Conservation (phyloP, 1,140 invertebrate genomes). For the Eupeodes corollae region DNA sequence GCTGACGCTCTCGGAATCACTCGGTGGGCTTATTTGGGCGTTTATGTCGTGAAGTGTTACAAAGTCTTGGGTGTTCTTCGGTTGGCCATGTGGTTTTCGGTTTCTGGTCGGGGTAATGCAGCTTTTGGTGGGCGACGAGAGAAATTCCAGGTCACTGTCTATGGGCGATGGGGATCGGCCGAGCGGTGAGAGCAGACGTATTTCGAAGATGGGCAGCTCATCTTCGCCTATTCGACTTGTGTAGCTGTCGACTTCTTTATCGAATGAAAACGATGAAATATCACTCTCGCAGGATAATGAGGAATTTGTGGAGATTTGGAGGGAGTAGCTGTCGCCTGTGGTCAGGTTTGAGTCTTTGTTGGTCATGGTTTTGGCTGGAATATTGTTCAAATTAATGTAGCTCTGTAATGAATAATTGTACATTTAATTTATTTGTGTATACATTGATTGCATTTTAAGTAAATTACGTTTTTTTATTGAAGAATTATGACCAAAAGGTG, state of each 20-base stretch:
- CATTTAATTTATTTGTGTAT: too few species aligned
- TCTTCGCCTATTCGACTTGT: constrained; percentile 12
- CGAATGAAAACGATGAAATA: constrained; percentile 21
- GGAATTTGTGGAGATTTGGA: constrained; percentile 16
- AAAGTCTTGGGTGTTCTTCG: constrained; percentile 22
- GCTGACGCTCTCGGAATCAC: constrained; percentile 12
- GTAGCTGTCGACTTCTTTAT: constrained; percentile 14
- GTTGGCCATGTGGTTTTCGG: constrained; percentile 1
- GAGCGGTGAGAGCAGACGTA: constrained; percentile 24
- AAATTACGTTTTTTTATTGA: too few species aligned
- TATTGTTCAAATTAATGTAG: too few species aligned
- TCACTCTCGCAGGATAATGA: constrained; percentile 28
- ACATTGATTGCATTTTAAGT: too few species aligned
- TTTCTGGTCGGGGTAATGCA: neutral
- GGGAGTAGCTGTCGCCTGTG: constrained; percentile 4
- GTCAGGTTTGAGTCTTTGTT: too few species aligned
- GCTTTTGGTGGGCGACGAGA: constrained; percentile 14
- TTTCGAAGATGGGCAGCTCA: constrained; percentile 30
- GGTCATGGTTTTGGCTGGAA: too few species aligned
- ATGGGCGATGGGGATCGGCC: constrained; percentile 32
- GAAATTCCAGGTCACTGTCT: constrained; percentile 7
- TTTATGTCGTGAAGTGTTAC: constrained; percentile 31
- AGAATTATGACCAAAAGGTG: too few species aligned
- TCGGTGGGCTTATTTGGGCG: constrained; percentile 30
- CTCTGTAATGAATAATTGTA: too few species aligned